phyloP scores from a whole-genome alignment of 2,888 invertebrate species.

The Tethea ocularis region DNA sequence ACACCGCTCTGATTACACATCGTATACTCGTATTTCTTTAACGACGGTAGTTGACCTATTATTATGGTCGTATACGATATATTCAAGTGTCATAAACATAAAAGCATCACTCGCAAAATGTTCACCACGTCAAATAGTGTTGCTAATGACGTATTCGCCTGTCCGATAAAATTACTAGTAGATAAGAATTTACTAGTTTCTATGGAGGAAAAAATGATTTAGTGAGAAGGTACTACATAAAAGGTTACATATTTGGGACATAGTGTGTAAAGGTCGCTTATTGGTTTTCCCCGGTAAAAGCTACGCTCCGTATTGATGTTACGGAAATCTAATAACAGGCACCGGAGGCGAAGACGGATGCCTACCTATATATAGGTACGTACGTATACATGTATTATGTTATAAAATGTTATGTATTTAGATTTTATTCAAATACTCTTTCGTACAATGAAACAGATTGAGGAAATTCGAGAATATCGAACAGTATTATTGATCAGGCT shows the following conservation, averaged over 20 bases:
- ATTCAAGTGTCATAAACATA: neutral
- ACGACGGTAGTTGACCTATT: neutral
- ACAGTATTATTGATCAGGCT: no score
- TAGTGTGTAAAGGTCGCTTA: slow-evolving; percentile 44
- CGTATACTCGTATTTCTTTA: no score
- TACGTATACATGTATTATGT: no score
- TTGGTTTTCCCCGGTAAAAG: slow-evolving; percentile 56
- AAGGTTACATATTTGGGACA: slow-evolving; percentile 27
- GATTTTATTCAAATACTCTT: slow-evolving; percentile 1
- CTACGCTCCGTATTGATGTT: slow-evolving; percentile 46
- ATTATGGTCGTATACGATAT: neutral
- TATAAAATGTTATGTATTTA: neutral
- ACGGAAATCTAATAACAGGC: slow-evolving; percentile 56
- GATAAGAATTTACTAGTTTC: neutral
- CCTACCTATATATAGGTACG: neutral
- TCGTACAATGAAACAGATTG: neutral
- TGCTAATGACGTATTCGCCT: neutral
- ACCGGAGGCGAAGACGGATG: slow-evolving; percentile 20
- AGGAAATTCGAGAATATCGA: neutral
- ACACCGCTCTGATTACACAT: neutral
- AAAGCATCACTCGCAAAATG: neutral
- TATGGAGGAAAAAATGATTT: slow-evolving; percentile 9
- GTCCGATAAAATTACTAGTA: neutral
- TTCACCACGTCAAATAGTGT: neutral
- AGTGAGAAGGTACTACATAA: slow-evolving; percentile 16